Percentiles rank a stretch among this genome's conserved stretches.
phyloP scores from a whole-genome alignment of 35 echinoderm and acorn worm genomes.

The Heliocidaris erythrogramma region DNA sequence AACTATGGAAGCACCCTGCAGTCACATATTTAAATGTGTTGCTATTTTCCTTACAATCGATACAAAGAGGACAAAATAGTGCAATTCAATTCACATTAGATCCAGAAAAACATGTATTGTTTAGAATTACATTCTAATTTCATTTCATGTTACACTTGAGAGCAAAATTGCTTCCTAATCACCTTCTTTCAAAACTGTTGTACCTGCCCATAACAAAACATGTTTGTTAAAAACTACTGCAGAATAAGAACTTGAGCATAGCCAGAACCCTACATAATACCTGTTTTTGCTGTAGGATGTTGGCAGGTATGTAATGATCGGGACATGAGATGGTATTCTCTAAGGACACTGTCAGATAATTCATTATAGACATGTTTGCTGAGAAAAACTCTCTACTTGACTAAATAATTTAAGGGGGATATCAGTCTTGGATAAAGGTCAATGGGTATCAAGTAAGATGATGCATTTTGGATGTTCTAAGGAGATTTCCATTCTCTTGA shows the following conservation, averaged over 20 bases:
- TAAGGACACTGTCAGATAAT: not conserved
- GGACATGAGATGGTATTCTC: not conserved
- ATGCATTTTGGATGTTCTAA: not conserved
- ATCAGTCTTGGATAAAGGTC: not conserved
- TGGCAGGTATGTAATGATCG: not conserved
- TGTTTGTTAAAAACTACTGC: not conserved
- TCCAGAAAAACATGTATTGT: no score
- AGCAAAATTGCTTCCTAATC: no score
- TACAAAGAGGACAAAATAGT: no score
- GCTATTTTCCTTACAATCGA: no score
- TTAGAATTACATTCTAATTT: no score
- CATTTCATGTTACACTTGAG: no score
- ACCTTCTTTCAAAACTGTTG: no score
- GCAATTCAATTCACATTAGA: no score
- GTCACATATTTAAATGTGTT: no score
- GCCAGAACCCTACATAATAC: not conserved
- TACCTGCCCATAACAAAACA: not conserved
- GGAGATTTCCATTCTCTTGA: not conserved
- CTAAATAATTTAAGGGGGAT: not conserved
- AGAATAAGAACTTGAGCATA: not conserved
- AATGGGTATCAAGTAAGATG: not conserved
- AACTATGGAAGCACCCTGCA: no score
- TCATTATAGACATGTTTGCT: not conserved
- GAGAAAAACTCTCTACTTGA: not conserved
- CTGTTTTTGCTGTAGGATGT: not conserved